These are phyloP conservation scores for Tethea ocularis DNA, from an alignment of 2,888 invertebrate species.

Conservation along the genomic window DNA sequence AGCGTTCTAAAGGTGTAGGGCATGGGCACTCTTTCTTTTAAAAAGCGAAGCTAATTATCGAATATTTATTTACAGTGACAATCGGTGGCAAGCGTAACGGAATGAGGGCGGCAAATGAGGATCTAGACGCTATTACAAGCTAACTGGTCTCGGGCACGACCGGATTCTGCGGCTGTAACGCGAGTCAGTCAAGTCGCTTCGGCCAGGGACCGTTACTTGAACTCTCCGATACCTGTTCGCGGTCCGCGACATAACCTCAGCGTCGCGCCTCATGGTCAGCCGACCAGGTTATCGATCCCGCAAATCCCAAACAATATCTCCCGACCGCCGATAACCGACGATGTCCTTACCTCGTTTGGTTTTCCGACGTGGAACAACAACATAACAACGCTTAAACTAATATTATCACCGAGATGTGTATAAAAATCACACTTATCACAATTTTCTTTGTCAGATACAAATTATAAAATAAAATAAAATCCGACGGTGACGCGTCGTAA, in stretches of 20 bases:
- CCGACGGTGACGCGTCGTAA: slow-evolving; percentile 79
- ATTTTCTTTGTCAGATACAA: slow-evolving; percentile 77
- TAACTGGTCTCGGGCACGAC: slow-evolving; percentile 75
- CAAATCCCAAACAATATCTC: slow-evolving; percentile 78
- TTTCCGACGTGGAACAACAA: slow-evolving; percentile 74
- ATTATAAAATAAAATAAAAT: slow-evolving; percentile 78
- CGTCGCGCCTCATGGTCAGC: slow-evolving; percentile 81
- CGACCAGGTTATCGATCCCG: slow-evolving; percentile 82
- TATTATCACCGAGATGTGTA: slow-evolving; percentile 80
- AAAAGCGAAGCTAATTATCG: slow-evolving; percentile 76
- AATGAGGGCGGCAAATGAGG: slow-evolving; percentile 79
- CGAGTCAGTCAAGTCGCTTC: slow-evolving; percentile 67
- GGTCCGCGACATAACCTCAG: slow-evolving; percentile 81
- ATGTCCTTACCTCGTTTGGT: slow-evolving; percentile 75
- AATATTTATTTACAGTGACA: slow-evolving; percentile 76
- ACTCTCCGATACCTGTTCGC: slow-evolving; percentile 78
- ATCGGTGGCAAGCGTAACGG: slow-evolving; percentile 74
- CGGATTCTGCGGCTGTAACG: slow-evolving; percentile 77
- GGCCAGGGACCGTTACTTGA: slow-evolving; percentile 80
- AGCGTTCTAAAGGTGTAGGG: slow-evolving; percentile 78
- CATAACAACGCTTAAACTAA: slow-evolving; percentile 82
- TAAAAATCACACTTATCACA: slow-evolving; percentile 83
- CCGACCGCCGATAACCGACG: slow-evolving; percentile 47
- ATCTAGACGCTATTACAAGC: slow-evolving; percentile 75
- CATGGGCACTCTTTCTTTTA: slow-evolving; percentile 63